These are phyloP conservation scores for Drosophila sp. DNA, from an alignment of 1,140 invertebrate species.

Conservation along the genomic window DNA sequence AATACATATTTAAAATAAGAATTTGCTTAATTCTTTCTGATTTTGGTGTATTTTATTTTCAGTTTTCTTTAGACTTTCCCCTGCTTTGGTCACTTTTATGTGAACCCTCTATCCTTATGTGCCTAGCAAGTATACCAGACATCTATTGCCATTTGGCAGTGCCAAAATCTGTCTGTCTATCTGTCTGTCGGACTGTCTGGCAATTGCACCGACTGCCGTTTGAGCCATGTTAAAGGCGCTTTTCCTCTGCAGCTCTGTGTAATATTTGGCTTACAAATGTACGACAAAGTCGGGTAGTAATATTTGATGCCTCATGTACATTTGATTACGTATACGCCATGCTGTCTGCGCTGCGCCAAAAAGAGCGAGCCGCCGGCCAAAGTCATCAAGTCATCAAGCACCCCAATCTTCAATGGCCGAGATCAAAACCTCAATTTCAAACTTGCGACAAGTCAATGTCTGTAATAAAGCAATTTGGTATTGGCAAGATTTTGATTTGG, in stretches of 20 bases:
- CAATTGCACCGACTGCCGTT: conserved; percentile 7
- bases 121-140: conserved; percentile 36
- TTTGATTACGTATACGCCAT: conserved; percentile 61
- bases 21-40: no score
- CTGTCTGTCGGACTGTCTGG: conserved; percentile 17
- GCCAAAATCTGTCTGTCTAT: conserved; percentile 64
- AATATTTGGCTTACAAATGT: conserved; percentile 37
- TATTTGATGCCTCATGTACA: conserved; percentile 43
- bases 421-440: conserved; percentile 13
- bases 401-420: conserved; percentile 2
- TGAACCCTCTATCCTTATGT: conserved; percentile 38
- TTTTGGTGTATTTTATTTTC: no score
- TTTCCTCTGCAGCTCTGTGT: neutral
- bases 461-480: conserved; percentile 54
- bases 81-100: conserved; percentile 18
- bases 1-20: no score
- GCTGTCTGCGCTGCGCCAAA: conserved; percentile 34
- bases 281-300: conserved; percentile 14
- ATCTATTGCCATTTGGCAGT: conserved; percentile 69
- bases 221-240: conserved; percentile 38
- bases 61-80: no score
- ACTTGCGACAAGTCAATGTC: conserved; percentile 11
- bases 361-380: conserved; percentile 36
- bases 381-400: conserved; percentile 35
- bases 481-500: conserved; percentile 65